Percentiles rank a stretch among this genome's conserved stretches.
Evolutionary conservation across 2,888 invertebrate species (phyloP).

Genomic region (Nezara viridula): DNA sequence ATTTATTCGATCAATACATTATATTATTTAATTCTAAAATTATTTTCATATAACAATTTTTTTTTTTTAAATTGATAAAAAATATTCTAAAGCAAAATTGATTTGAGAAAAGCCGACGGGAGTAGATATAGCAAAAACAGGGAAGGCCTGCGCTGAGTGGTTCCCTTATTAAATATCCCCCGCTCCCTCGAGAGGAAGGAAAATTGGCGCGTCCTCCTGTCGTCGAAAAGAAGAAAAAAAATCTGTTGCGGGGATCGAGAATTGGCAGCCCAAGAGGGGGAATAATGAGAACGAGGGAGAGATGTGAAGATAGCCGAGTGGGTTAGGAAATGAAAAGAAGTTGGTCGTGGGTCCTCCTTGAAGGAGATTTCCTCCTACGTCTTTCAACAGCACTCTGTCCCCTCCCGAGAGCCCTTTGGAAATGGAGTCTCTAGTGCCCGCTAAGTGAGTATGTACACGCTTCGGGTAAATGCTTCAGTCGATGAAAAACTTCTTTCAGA

Average conservation of each 20-base stretch:
- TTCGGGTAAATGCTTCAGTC: not conserved
- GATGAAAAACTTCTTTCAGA: not conserved
- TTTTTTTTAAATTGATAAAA: not conserved
- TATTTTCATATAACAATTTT: too few relatives aligned
- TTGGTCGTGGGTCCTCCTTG: not conserved
- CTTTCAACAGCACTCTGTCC: not conserved
- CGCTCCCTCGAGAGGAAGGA: not conserved
- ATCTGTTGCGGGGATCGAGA: constrained; percentile 9
- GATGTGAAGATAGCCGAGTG: constrained; percentile 6
- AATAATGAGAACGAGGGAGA: constrained; percentile 11
- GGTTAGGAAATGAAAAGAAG: constrained; percentile 33
- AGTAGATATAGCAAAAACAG: constrained; percentile 28
- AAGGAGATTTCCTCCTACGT: not conserved
- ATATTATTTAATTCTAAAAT: too few relatives aligned
- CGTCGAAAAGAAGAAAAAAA: not conserved
- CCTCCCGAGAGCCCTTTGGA: not conserved
- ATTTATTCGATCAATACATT: too few relatives aligned
- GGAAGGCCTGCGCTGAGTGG: not conserved
- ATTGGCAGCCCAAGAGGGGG: not conserved
- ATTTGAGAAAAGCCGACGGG: not conserved
- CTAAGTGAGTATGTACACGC: not conserved
- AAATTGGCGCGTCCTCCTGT: not conserved
- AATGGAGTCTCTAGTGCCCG: not conserved
- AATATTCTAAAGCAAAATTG: not conserved
- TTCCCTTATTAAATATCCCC: constrained; percentile 30